Base-by-base conservation (phyloP, 2,113 vertebrate species). In the Thymallus thymallus region DNA sequence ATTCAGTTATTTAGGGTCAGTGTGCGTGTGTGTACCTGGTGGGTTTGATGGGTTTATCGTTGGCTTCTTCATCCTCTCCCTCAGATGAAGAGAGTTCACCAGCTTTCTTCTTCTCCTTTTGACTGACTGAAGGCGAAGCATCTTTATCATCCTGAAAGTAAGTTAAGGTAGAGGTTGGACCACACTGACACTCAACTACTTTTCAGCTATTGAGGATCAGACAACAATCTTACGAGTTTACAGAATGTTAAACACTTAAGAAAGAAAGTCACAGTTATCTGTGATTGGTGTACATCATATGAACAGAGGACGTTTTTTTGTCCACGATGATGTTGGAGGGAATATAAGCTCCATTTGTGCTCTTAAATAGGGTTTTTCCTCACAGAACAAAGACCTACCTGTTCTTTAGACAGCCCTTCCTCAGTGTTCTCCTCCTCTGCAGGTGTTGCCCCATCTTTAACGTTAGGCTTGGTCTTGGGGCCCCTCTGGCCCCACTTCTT, bases 11-110 rank as follows among this genome's bases (percentile, higher is more conserved):
- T 9, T 41, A 41, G 35, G 35, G 9, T 41, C 9, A 22, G 60
- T 14, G 26, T 13, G 30, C 30, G 6, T 30, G 30, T 32, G 30
- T 20, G 14, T 81, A 92, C 91, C 92, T 88, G 1, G 90, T 91
- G 4, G 91, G 88, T 78, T 22, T 89, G 0, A 65, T 71, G 65
- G 81, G 80, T 61, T 68, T 74, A 71, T 75, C 16, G 0, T 26
- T 4, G 6, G 62, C n/a, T 5, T 84, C 83, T 3, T 76, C 84
- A 6, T 90, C 87, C 18, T 88, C 88, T 41, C 9, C 35, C 32
- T 89, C 88, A 81, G 86, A 88, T 13, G 78, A 86, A 71, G 69
- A 13, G 3, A 75, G 73, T 69, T 76, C 76, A 48, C 32, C 1
- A 0, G 45, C 68, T 23, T 65, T 75, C 56, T 75, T 81, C 6